These are phyloP conservation scores for Lasiurus cinereus DNA, from an alignment of 2,113 vertebrate genomes.

Conservation along the genomic window DNA sequence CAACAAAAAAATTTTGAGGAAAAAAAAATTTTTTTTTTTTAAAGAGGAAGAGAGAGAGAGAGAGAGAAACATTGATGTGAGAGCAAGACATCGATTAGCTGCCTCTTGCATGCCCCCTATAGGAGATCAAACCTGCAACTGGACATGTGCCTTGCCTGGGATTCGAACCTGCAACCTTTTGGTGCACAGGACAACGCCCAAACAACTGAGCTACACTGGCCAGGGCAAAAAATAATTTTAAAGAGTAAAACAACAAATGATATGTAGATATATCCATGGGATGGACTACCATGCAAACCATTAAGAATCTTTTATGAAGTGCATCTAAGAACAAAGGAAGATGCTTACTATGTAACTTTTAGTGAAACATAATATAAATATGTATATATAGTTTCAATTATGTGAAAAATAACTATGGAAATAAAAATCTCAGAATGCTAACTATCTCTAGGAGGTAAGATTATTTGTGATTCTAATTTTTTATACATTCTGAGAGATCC, in stretches of 20 bases:
- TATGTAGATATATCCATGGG: neutral
- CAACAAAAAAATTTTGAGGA: neutral
- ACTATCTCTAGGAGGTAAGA: neutral
- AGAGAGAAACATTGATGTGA: neutral
- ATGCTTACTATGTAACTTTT: neutral
- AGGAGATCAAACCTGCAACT: neutral
- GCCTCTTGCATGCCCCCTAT: neutral
- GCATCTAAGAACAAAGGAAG: neutral
- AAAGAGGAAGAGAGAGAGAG: neutral
- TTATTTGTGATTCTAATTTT: constrained; percentile 20
- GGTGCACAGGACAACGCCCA: neutral
- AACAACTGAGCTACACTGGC: neutral
- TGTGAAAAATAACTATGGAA: neutral
- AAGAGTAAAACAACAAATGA: constrained; percentile 18
- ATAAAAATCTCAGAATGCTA: constrained; percentile 17
- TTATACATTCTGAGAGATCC: neutral
- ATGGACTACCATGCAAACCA: neutral
- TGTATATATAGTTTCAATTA: neutral
- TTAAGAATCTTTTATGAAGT: constrained; percentile 7
- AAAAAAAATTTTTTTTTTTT: neutral
- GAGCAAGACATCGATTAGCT: neutral
- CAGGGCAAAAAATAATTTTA: neutral
- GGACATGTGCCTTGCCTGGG: neutral
- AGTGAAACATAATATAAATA: neutral
- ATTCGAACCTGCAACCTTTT: neutral